Evolutionary conservation across 2,797 vertebrate genomes (phyloP).

Genomic region (Nothura maculosa): DNA sequence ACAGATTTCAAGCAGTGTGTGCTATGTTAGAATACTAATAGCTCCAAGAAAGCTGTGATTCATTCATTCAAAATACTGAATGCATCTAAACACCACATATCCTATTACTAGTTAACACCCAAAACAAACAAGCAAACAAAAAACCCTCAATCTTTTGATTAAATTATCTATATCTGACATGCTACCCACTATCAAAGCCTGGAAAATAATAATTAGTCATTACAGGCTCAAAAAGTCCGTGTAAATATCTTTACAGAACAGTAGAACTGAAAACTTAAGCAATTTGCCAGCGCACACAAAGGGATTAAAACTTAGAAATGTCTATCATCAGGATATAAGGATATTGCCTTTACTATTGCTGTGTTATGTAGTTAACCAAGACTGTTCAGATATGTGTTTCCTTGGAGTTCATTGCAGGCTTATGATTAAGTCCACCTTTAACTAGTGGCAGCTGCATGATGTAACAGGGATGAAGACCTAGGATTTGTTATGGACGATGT

Average conservation of each 20-base stretch:
- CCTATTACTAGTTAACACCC: not conserved
- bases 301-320: not conserved
- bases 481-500: not conserved
- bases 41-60: not conserved
- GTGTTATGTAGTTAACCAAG: not conserved
- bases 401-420: not conserved
- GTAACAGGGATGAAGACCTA: not conserved
- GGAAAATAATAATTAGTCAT: not conserved
- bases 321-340: not conserved
- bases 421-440: not conserved
- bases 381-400: not conserved
- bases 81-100: not conserved
- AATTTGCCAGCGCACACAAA: not conserved
- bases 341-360: not conserved
- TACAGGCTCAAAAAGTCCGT: not conserved
- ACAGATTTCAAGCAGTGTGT: not conserved
- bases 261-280: not conserved
- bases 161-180: not conserved
- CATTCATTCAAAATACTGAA: not conserved
- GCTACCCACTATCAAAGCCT: not conserved
- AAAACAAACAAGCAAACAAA: not conserved
- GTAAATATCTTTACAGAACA: not conserved
- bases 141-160: not conserved
- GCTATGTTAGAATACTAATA: not conserved
- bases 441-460: not conserved